phyloP scores from a whole-genome alignment of 2,113 vertebrate species.

The Platycercus adscitus region DNA sequence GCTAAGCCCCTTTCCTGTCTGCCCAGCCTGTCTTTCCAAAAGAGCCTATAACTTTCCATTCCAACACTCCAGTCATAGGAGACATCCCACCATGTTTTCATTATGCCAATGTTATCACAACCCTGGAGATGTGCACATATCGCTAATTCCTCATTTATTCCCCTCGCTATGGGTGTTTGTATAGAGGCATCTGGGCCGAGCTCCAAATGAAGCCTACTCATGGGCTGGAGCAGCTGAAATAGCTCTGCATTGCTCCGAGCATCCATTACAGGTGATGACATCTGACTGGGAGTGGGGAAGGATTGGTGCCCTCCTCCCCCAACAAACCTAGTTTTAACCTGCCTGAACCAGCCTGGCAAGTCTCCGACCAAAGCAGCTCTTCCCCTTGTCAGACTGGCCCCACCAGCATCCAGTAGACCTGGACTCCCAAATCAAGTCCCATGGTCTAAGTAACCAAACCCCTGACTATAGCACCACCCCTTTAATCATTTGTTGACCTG shows the following conservation, averaged over 20 bases:
- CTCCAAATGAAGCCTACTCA: neutral
- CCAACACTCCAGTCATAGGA: neutral
- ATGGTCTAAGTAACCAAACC: neutral
- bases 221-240: neutral
- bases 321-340: neutral
- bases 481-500: neutral
- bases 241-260: neutral
- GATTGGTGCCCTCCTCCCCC: neutral
- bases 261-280: neutral
- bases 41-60: neutral
- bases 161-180: neutral
- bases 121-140: neutral
- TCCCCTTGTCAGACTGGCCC: neutral
- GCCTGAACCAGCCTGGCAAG: neutral
- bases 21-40: neutral
- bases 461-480: neutral
- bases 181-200: neutral
- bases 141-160: neutral
- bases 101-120: neutral
- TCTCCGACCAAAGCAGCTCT: neutral
- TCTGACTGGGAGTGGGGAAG: neutral
- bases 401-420: neutral
- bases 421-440: neutral
- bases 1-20: neutral
- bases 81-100: neutral